Base-by-base conservation (phyloP, 2,797 vertebrate species). In the Oryzias sinensis region DNA sequence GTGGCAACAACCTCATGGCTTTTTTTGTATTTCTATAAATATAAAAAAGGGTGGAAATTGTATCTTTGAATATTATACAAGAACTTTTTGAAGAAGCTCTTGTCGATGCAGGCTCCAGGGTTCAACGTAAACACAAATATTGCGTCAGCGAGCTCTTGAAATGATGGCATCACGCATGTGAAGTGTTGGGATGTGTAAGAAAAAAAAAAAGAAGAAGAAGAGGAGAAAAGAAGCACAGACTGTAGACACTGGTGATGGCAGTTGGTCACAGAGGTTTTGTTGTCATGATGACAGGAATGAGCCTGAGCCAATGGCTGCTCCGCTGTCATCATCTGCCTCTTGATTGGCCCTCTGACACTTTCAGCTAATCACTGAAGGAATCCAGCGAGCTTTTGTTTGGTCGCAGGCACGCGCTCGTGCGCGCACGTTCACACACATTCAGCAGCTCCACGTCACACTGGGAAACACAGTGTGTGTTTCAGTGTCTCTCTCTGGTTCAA, bases 101-200 rank as follows among this genome's bases (percentile, higher is more conserved):
- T 80, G 83, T 83, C 56, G 24, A 82, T 78, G 63, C 29, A 24
- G 74, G 70, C 81, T 74, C 56, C 73, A 53, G 77, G 75, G 62
- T 77, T 80, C 69, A 85, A 82, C 74, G 79, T 87, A 87, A 83
- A 88, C 78, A 88, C 70, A 43, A 75, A 68, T 42, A 45, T 87
- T 90, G 84, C 87, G 20, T 88, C 86, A 87, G 81, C 75, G 70
- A 67, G 68, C 41, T 9, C 76, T 79, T 76, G 79, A 81, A 80
- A 86, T 85, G 81, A 87, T 86, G 80, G 68, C 84, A 84, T 72
- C 84, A 83, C 79, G 74, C 68, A 74, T 75, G 62, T 70, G 63
- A 76, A 79, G 65, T 80, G 76, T 72, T 85, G 70, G 83, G 65
- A 77, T 79, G 73, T 65, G 71, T 74, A 80, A 81, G 61, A 67